Percentiles rank a stretch among this genome's conserved stretches.
These are phyloP conservation scores for Notarius quadriscutis DNA, from an alignment of 2,113 vertebrate species.

Conservation along the genomic window DNA sequence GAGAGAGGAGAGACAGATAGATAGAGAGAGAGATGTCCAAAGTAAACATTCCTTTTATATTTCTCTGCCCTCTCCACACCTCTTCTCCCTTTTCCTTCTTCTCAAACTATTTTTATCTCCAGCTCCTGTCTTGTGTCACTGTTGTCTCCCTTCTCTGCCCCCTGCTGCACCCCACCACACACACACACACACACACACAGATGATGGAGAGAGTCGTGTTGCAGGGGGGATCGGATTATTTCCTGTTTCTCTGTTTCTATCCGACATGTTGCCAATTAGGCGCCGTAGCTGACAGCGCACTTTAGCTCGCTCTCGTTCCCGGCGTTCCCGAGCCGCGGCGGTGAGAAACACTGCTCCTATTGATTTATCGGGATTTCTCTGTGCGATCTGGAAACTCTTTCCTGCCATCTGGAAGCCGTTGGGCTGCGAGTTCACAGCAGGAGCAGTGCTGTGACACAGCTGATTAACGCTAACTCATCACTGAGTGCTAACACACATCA, in stretches of 20 bases:
- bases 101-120: slow-evolving; percentile 17
- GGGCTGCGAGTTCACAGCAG: slow-evolving; percentile 38
- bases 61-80: neutral
- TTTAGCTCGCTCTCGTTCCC: slow-evolving; percentile 18
- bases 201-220: slow-evolving; percentile 44
- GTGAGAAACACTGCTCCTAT: slow-evolving; percentile 44
- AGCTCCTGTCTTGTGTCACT: slow-evolving; percentile 9
- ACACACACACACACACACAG: slow-evolving; percentile 35
- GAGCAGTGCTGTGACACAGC: slow-evolving; percentile 16
- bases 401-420: slow-evolving; percentile 50
- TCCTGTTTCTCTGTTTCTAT: slow-evolving; percentile 45
- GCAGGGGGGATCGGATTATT: slow-evolving; percentile 48
- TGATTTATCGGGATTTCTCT: slow-evolving; percentile 43
- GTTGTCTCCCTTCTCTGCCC: neutral
- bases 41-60: slow-evolving; percentile 19
- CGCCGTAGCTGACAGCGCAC: slow-evolving; percentile 31
- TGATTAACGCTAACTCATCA: slow-evolving; percentile 42
- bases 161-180: slow-evolving; percentile 12
- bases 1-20: neutral
- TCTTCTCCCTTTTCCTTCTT: slow-evolving; percentile 27
- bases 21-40: neutral
- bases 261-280: slow-evolving; percentile 52
- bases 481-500: slow-evolving; percentile 3
- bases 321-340: neutral
- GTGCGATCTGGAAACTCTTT: slow-evolving; percentile 9